Evolutionary conservation across 1,140 invertebrate genomes (phyloP).

Genomic region (Drosophila nannoptera): DNA sequence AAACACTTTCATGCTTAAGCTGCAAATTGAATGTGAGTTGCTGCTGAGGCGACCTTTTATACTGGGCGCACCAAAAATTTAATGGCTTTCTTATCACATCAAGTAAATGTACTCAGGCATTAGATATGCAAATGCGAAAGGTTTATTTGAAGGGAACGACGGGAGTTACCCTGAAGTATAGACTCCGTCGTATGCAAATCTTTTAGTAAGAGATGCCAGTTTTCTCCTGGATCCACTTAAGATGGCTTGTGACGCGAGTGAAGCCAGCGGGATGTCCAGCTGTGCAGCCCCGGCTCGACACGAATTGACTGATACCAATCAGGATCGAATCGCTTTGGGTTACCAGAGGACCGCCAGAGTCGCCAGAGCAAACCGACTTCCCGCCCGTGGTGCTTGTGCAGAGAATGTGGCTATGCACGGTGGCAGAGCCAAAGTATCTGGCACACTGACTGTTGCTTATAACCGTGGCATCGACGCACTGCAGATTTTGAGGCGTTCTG

Average conservation of each 20-base stretch:
- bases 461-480: conserved; percentile 54
- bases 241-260: conserved; percentile 40
- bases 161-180: background rate
- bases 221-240: conserved; percentile 43
- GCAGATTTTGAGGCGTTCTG: conserved; percentile 35
- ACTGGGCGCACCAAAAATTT: background rate
- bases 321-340: conserved; percentile 24
- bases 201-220: conserved; percentile 47
- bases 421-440: background rate
- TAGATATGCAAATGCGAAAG: conserved; percentile 9
- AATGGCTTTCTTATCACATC: background rate
- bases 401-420: conserved; percentile 24
- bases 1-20: conserved; percentile 45
- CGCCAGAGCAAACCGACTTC: conserved; percentile 47
- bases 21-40: background rate
- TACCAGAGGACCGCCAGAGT: conserved; percentile 54
- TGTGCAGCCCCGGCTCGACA: conserved; percentile 41
- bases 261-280: conserved; percentile 55
- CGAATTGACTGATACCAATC: conserved; percentile 47
- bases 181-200: background rate
- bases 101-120: background rate
- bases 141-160: background rate
- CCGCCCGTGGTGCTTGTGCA: conserved; percentile 45
- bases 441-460: conserved; percentile 46
- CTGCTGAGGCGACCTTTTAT: background rate